phyloP scores from a whole-genome alignment of 2,888 invertebrate genomes.

The Synanthedon andrenaeformis region DNA sequence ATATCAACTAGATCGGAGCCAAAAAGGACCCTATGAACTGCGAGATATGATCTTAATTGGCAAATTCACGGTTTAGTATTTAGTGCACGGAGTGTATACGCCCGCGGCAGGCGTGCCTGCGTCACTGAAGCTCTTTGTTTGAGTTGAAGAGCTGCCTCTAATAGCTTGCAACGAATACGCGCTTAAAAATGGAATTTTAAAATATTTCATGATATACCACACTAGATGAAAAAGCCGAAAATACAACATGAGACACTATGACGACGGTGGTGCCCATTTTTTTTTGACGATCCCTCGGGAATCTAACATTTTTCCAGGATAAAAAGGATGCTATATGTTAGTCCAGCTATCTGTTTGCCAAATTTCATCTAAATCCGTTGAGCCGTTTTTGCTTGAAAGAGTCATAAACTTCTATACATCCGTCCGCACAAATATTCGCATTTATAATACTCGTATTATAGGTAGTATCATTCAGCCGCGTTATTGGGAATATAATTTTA shows the following conservation, averaged over 20 bases:
- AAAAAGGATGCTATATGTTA: too few species aligned
- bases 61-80: slow-evolving; percentile 33
- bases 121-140: slow-evolving; percentile 64
- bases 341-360: too few species aligned
- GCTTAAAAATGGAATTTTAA: slow-evolving; percentile 65
- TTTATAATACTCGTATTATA: too few species aligned
- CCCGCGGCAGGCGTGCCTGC: slow-evolving; percentile 45
- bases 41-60: slow-evolving; percentile 61
- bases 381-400: too few species aligned
- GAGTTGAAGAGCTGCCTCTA: slow-evolving; percentile 66
- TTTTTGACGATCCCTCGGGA: too few species aligned
- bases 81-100: slow-evolving; percentile 39
- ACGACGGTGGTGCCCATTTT: too few species aligned
- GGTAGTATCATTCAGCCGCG: too few species aligned
- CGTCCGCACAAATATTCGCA: too few species aligned
- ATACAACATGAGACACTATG: not conserved
- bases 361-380: too few species aligned
- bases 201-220: slow-evolving; percentile 56
- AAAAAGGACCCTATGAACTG: slow-evolving; percentile 45
- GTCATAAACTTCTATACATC: too few species aligned
- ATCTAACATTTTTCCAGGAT: too few species aligned
- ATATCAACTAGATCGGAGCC: slow-evolving; percentile 18
- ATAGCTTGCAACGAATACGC: slow-evolving; percentile 64
- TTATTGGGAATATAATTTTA: too few species aligned
- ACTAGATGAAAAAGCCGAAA: slow-evolving; percentile 8